These are phyloP conservation scores for Paracentrotus lividus DNA, from an alignment of 53 echinoderm and acorn worm species.

Conservation along the genomic window DNA sequence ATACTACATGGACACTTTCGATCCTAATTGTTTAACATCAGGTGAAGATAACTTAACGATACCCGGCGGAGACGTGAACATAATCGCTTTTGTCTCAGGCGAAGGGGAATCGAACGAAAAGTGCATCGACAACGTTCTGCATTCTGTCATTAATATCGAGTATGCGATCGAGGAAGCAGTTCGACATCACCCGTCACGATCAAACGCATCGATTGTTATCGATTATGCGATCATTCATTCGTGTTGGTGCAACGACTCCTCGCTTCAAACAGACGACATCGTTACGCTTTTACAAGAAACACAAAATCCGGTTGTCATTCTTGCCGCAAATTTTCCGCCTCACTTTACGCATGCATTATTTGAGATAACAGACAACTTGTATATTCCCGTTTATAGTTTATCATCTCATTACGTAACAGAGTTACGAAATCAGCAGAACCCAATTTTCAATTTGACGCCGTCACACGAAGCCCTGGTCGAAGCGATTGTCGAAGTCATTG, in stretches of 20 bases:
- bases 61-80: background rate
- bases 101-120: background rate
- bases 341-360: background rate
- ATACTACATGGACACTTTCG: background rate
- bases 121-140: background rate
- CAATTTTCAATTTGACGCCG: background rate
- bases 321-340: conserved; percentile 13
- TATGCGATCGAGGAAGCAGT: background rate
- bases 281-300: background rate
- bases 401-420: background rate
- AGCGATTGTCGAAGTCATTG: conserved; percentile 21
- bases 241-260: conserved; percentile 17
- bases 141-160: background rate
- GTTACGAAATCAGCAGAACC: background rate
- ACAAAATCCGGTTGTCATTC: conserved; percentile 17
- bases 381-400: conserved; percentile 21
- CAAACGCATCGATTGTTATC: background rate
- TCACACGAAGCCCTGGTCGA: conserved; percentile 24
- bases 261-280: conserved; percentile 33
- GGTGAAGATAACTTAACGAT: background rate
- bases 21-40: background rate
- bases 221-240: conserved; percentile 34
- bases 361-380: background rate
- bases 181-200: background rate
- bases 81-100: background rate